Conservation (phyloP, 2,797 vertebrate genomes). For the Rhinella marina region DNA sequence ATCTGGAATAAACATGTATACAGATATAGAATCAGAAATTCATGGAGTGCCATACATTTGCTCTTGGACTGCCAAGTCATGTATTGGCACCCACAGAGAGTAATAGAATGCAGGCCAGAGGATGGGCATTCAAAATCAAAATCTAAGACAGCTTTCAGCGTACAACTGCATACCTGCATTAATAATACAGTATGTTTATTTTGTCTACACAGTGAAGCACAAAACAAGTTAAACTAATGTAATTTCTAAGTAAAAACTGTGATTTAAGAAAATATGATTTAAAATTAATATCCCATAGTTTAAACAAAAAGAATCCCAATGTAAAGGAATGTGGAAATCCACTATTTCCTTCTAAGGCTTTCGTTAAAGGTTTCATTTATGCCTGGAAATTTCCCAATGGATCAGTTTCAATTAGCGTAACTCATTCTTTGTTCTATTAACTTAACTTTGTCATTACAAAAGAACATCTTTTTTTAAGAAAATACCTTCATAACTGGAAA, state of each 20-base stretch:
- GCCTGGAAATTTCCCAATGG: conserved; percentile 50
- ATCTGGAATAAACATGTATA: too few relatives aligned
- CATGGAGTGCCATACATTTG: too few relatives aligned
- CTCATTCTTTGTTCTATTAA: conserved; percentile 30
- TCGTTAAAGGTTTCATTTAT: conserved; percentile 39
- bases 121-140: too few relatives aligned
- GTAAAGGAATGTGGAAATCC: conserved; percentile 38
- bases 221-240: neutral
- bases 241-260: neutral
- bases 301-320: conserved; percentile 26
- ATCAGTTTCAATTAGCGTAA: conserved; percentile 46
- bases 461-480: neutral
- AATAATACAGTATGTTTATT: neutral
- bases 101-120: too few relatives aligned
- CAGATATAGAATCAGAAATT: too few relatives aligned
- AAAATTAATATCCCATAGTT: conserved; percentile 27
- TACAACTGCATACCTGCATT: neutral
- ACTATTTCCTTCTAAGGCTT: conserved; percentile 56
- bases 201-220: neutral
- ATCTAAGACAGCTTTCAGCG: too few relatives aligned
- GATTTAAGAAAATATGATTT: conserved; percentile 10
- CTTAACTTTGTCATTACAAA: conserved; percentile 30
- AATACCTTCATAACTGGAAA: neutral
- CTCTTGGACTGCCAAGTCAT: too few relatives aligned
- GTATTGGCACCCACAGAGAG: too few relatives aligned